phyloP scores from a whole-genome alignment of 2,888 invertebrate genomes.

The Orthosia gothica region DNA sequence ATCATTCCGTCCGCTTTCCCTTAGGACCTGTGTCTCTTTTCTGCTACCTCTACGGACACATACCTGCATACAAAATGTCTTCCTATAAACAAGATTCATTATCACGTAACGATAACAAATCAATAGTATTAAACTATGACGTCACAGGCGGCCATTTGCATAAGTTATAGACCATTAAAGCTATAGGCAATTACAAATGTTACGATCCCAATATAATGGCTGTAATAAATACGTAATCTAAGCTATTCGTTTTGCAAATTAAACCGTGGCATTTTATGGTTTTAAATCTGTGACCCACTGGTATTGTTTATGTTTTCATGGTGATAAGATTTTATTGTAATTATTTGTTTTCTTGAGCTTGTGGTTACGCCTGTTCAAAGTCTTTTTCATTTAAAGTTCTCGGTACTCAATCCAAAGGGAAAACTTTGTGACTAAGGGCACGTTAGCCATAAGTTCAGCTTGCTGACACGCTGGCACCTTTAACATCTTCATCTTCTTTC shows the following conservation, averaged over 20 bases:
- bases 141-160: conserved; percentile 50
- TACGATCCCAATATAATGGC: conserved; percentile 50
- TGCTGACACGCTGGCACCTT: not conserved
- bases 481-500: too few species aligned
- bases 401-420: not conserved
- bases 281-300: conserved; percentile 52
- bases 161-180: conserved; percentile 62
- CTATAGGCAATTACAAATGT: conserved; percentile 59
- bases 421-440: not conserved
- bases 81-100: conserved; percentile 8
- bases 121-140: conserved; percentile 44
- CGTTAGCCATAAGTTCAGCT: not conserved
- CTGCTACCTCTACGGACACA: not conserved
- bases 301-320: conserved; percentile 26
- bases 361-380: not conserved
- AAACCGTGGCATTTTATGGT: conserved; percentile 50
- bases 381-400: not conserved
- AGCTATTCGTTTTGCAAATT: conserved; percentile 56
- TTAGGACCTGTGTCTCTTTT: not conserved
- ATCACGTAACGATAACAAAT: conserved; percentile 40
- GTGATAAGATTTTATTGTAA: conserved; percentile 19
- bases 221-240: conserved; percentile 45
- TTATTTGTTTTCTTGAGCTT: not conserved
- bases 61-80: not conserved
- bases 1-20: not conserved